Conservation (phyloP, 2,113 vertebrate species). For the Oreochromis niloticus region DNA sequence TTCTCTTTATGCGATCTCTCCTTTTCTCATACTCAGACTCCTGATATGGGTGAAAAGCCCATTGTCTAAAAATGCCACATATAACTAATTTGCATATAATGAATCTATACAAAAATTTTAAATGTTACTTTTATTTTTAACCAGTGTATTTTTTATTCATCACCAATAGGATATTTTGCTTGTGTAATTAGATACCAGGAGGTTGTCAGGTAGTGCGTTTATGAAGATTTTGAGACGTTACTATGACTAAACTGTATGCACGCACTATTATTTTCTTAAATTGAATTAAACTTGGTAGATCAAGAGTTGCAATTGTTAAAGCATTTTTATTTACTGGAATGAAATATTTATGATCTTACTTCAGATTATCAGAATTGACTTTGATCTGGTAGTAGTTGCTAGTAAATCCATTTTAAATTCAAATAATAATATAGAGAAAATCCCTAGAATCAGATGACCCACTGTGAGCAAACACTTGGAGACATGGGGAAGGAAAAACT, state of each 20-base stretch:
- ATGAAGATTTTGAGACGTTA: background rate
- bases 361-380: background rate
- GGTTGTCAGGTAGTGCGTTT: background rate
- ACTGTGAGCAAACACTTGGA: background rate
- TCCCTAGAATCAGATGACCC: accelerated
- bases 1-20: background rate
- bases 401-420: background rate
- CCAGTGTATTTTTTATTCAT: background rate
- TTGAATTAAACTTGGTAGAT: background rate
- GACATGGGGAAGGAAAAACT: background rate
- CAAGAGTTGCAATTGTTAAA: background rate
- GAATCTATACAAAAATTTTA: background rate
- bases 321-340: background rate
- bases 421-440: background rate
- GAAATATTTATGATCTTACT: background rate
- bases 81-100: background rate
- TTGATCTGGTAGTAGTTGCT: background rate
- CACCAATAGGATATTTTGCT: background rate
- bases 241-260: background rate
- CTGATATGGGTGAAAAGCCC: background rate
- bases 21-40: background rate
- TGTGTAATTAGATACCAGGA: background rate
- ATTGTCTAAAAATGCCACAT: background rate
- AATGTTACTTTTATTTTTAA: background rate
- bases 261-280: background rate